A percentile compares a stretch with the other conserved stretches of the same genome.
phyloP scores from a whole-genome alignment of 2,888 invertebrate species.

The Synanthedon myopaeformis region DNA sequence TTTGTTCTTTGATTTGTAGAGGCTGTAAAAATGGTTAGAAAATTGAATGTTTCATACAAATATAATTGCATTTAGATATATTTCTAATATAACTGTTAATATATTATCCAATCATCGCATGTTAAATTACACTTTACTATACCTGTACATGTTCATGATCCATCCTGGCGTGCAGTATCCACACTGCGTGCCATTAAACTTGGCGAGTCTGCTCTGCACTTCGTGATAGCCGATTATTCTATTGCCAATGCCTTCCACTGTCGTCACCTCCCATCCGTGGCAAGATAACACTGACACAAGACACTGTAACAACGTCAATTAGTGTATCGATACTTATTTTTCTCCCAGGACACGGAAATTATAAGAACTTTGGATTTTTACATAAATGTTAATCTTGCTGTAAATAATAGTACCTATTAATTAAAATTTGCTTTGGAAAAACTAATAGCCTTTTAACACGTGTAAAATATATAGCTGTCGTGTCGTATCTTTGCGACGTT shows the following conservation, averaged over 20 bases:
- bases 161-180: constrained; percentile 84
- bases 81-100: too few species aligned
- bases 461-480: too few species aligned
- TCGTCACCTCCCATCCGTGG: constrained; percentile 76
- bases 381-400: neutral
- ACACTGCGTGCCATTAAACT: constrained; percentile 79
- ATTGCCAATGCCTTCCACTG: constrained; percentile 80
- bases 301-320: constrained; percentile 51
- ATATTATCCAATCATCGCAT: neutral
- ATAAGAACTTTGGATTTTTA: neutral
- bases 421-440: too few species aligned
- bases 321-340: too few species aligned
- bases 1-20: constrained; percentile 57
- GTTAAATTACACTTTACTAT: constrained; percentile 2
- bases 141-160: constrained; percentile 82
- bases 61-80: too few species aligned
- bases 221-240: constrained; percentile 74
- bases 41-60: too few species aligned
- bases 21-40: constrained; percentile 28
- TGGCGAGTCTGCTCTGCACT: constrained; percentile 74
- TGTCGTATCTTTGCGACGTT: too few species aligned
- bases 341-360: neutral
- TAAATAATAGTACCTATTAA: too few species aligned
- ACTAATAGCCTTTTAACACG: too few species aligned
- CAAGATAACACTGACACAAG: constrained; percentile 73